These are phyloP conservation scores for Brachirus orientalis DNA, from an alignment of 2,113 vertebrate species.

Conservation along the genomic window DNA sequence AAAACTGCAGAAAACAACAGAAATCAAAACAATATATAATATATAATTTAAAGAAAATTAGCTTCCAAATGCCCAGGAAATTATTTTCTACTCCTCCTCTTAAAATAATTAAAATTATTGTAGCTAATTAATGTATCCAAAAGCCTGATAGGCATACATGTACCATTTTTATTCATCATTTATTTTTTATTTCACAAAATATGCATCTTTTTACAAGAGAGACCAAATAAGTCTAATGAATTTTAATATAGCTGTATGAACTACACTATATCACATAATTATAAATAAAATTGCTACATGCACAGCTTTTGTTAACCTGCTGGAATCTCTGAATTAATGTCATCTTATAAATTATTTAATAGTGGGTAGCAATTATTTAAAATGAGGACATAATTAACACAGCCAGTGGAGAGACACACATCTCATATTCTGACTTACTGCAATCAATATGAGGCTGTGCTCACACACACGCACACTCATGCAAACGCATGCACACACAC, in stretches of 20 bases:
- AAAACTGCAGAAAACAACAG: constrained; percentile 15
- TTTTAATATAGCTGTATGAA: too few relatives aligned
- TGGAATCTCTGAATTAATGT: constrained; percentile 37
- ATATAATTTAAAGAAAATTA: constrained; percentile 5
- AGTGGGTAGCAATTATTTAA: constrained; percentile 15
- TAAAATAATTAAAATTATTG: not conserved
- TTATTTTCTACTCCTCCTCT: not conserved
- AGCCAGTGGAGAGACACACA: constrained; percentile 18
- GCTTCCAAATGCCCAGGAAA: not conserved
- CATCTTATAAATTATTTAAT: constrained; percentile 34
- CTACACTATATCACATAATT: not conserved
- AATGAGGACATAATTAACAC: constrained; percentile 8
- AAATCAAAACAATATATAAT: not conserved
- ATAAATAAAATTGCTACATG: constrained; percentile 10
- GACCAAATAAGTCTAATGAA: too few relatives aligned
- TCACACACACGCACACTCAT: constrained; percentile 35
- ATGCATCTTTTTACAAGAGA: too few relatives aligned
- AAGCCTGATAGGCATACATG: not conserved
- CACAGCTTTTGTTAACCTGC: constrained; percentile 23
- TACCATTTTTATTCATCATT: too few relatives aligned
- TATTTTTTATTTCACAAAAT: not conserved
- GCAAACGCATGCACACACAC: constrained; percentile 30
- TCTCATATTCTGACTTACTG: constrained; percentile 10
- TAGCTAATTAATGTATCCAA: not conserved
- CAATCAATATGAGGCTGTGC: constrained; percentile 19